phyloP scores from a whole-genome alignment of 2,888 invertebrate species.

The Standfussiana lucernea region DNA sequence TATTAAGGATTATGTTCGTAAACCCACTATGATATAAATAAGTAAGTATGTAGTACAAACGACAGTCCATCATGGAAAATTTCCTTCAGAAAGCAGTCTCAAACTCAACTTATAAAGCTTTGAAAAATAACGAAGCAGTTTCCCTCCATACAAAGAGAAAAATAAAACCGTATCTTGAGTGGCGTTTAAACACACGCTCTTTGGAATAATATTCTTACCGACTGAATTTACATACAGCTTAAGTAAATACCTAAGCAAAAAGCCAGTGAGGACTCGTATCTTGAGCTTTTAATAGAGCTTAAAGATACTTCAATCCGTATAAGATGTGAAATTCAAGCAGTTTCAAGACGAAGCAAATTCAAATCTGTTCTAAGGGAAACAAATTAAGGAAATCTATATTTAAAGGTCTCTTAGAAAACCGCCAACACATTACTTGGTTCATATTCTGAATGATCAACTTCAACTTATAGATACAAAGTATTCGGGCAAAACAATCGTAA shows the following conservation, averaged over 20 bases:
- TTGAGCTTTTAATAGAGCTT: conserved; percentile 49
- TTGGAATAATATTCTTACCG: conserved; percentile 57
- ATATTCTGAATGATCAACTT: not conserved
- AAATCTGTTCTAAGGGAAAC: not conserved
- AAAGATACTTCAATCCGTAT: conserved; percentile 14
- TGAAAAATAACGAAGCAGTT: conserved; percentile 53
- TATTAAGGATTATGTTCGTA: not conserved
- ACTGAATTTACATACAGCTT: conserved; percentile 59
- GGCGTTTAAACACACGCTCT: conserved; percentile 46
- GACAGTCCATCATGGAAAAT: not conserved
- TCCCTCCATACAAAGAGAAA: conserved; percentile 46
- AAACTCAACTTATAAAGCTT: conserved; percentile 28
- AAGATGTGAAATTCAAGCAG: conserved; percentile 16
- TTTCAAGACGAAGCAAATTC: conserved; percentile 19
- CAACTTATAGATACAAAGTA: not conserved
- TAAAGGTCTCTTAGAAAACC: not conserved
- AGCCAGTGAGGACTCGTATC: conserved; percentile 48
- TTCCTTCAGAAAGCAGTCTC: conserved; percentile 1
- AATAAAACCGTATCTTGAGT: conserved; percentile 49
- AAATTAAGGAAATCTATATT: not conserved
- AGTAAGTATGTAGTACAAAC: not conserved
- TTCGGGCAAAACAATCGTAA: not conserved
- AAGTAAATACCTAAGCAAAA: conserved; percentile 61
- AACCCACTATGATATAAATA: not conserved
- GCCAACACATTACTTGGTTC: not conserved